Conservation (phyloP, 1,140 invertebrate species). For the Aphaenogaster rudis region DNA sequence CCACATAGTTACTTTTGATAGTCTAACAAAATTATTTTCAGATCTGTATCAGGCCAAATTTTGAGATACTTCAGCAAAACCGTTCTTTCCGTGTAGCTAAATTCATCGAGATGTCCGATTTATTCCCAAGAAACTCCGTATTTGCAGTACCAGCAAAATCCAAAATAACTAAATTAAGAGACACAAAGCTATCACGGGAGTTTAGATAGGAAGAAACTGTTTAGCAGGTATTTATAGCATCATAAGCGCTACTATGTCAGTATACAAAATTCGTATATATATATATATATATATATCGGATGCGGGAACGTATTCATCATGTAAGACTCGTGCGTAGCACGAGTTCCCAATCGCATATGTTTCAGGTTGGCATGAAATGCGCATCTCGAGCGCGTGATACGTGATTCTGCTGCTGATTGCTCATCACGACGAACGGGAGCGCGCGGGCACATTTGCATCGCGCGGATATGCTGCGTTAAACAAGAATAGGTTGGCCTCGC, state of each 20-base stretch:
- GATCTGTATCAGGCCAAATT: too few species aligned
- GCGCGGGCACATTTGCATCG: constrained; percentile 47
- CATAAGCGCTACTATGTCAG: neutral
- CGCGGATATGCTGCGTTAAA: constrained; percentile 46
- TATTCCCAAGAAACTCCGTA: too few species aligned
- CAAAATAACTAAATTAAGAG: neutral
- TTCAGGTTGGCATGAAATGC: neutral
- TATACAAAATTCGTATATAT: neutral
- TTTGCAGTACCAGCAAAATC: too few species aligned
- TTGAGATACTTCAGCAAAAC: neutral
- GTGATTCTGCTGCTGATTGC: constrained; percentile 22
- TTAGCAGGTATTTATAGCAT: neutral
- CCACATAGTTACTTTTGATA: too few species aligned
- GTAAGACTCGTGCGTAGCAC: constrained; percentile 53
- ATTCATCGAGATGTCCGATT: neutral
- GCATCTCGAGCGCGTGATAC: constrained; percentile 10
- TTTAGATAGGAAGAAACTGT: neutral
- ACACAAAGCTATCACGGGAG: neutral
- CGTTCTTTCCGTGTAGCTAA: neutral
- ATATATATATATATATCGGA: neutral
- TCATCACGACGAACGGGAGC: constrained; percentile 8
- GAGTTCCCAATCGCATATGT: constrained; percentile 9
- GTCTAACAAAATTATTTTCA: too few species aligned
- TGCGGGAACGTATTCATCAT: neutral
- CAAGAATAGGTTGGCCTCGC: constrained; percentile 59